Percentiles rank a stretch among this genome's conserved stretches.
Conservation (phyloP, 2,888 invertebrate species). For the Lasioglossum figueresi region DNA sequence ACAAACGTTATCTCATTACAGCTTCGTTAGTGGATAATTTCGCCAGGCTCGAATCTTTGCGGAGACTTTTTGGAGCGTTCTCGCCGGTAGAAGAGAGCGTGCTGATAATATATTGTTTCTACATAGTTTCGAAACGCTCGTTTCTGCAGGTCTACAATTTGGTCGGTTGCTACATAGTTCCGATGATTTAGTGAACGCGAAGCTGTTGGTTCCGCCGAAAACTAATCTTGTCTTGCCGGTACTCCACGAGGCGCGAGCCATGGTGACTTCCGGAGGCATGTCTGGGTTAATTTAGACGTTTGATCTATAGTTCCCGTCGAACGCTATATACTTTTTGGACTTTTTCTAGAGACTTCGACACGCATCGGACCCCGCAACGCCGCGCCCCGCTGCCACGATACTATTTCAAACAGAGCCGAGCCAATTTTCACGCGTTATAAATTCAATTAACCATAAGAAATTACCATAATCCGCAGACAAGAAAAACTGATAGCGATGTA, state of each 20-base stretch:
- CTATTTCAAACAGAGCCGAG: conserved; percentile 2
- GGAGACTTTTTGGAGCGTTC: neutral
- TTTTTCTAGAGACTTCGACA: neutral
- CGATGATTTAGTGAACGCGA: conserved; percentile 2
- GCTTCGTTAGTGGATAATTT: neutral
- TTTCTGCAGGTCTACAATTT: neutral
- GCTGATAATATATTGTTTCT: conserved; percentile 6
- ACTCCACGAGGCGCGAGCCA: neutral
- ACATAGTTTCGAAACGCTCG: neutral
- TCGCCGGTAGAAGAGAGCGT: neutral
- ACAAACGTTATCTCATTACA: conserved; percentile 12
- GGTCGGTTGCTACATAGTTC: neutral
- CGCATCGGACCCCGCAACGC: neutral
- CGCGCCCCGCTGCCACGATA: neutral
- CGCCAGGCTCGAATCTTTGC: neutral
- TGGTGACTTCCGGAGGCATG: conserved; percentile 7
- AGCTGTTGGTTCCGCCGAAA: conserved; percentile 5
- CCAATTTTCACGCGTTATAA: neutral
- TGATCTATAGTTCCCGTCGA: conserved; percentile 18
- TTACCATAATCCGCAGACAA: neutral
- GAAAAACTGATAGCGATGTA: conserved; percentile 15
- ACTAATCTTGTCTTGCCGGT: conserved; percentile 13
- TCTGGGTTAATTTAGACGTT: conserved; percentile 13
- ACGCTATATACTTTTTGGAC: neutral
- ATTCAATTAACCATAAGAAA: conserved; percentile 9